Base-by-base conservation (phyloP, 2,113 vertebrate species). In the Salvator merianae region DNA sequence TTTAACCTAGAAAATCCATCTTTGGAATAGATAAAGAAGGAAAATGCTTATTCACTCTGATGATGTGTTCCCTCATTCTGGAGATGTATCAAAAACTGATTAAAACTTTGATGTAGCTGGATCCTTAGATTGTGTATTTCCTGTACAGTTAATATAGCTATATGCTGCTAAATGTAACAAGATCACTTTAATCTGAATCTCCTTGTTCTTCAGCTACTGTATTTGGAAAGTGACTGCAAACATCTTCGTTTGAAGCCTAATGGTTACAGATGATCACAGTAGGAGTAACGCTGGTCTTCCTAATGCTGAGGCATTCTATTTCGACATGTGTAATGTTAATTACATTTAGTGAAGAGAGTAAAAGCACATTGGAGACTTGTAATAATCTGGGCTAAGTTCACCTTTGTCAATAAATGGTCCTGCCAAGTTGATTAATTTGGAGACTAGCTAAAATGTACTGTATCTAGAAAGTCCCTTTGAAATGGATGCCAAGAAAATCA, bases 351-450 rank as follows among this genome's bases (percentile, higher is more conserved):
- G 74, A 88, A n/a, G n/a, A 43, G 26, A 88, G 74, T 90, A 83
- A 73, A 92, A 88, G 77, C 83, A 63, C 85, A 79, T 77, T 66
- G 62, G 50, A 76, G 78, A 84, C 84, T 89, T 87, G 69, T 89
- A 88, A 87, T 68, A 87, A 80, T 89, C 74, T 82, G 85, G 79
- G 76, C 78, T 88, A 84, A 88, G 88, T 93, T 83, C 1, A 77
- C 47, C 81, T 90, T 62, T 87, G 40, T 88, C 91, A 89, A 90
- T 93, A 90, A 91, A 91, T 92, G 74, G 82, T 88, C 86, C 86
- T 89, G 86, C 88, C 82, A 84, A 82, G 78, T 85, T 86, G 90
- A 91, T 93, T 94, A 92, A 91, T 94, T 91, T 91, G 83, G 88
- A 92, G 74, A 90, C 87, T 81, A 87, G 83, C 71, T 91, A 73